A percentile compares a stretch with the other conserved stretches of the same genome.
phyloP scores from a whole-genome alignment of 2,888 invertebrate species.

The Drosophila austrosaltans region DNA sequence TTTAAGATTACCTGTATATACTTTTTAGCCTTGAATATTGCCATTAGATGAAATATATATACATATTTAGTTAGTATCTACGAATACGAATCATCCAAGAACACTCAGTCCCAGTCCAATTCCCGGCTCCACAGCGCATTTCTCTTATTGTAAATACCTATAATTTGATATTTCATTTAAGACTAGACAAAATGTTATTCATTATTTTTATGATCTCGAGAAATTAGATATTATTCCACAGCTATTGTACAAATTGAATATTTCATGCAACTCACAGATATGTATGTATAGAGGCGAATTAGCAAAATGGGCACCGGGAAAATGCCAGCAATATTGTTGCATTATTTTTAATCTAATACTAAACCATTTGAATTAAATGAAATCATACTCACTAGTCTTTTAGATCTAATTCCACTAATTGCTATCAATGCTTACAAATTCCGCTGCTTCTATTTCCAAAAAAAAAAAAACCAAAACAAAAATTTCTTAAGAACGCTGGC shows the following conservation, averaged over 20 bases:
- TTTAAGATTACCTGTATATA: conserved; percentile 9
- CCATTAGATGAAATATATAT: background rate
- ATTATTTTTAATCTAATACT: conserved; percentile 2
- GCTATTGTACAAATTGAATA: conserved; percentile 8
- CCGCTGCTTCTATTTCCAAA: background rate
- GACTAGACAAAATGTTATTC: background rate
- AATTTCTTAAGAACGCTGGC: background rate
- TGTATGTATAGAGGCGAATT: background rate
- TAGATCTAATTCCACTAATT: conserved; percentile 10
- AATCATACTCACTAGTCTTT: conserved; percentile 9
- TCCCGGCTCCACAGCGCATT: background rate
- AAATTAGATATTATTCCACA: background rate
- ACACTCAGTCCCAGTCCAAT: background rate
- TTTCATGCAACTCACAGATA: background rate
- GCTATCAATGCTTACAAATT: conserved; percentile 8
- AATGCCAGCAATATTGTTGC: background rate
- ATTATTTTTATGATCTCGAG: background rate
- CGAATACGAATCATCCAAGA: background rate
- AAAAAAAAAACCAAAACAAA: too few species aligned
- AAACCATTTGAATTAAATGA: background rate
- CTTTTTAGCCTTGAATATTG: conserved; percentile 5
- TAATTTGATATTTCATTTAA: conserved; percentile 1
- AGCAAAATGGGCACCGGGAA: background rate
- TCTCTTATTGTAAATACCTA: background rate
- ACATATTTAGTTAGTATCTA: background rate